Evolutionary conservation across 2,888 invertebrate species (phyloP).

Genomic region (Andricus curvator): DNA sequence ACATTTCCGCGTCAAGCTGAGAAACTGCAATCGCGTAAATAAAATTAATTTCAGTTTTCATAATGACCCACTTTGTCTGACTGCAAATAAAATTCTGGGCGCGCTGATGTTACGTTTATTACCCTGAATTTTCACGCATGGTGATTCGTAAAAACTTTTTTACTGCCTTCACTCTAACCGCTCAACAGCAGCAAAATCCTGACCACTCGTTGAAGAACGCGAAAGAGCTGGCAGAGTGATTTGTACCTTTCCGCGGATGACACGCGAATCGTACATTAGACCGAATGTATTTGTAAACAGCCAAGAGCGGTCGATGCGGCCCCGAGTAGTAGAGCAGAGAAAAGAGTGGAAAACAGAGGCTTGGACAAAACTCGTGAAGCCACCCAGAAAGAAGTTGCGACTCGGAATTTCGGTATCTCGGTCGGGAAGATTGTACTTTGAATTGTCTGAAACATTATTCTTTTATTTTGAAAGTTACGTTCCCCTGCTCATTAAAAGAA

Average conservation of each 20-base stretch:
- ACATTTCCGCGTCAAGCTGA: not conserved
- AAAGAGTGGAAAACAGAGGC: constrained; percentile 17
- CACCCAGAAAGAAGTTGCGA: not conserved
- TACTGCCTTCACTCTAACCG: not conserved
- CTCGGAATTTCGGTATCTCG: not conserved
- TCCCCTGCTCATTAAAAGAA: not conserved
- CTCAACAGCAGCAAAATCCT: constrained; percentile 4
- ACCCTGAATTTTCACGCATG: constrained; percentile 22
- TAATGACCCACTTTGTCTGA: constrained; percentile 22
- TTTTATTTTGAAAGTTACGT: not conserved
- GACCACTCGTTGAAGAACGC: constrained; percentile 35
- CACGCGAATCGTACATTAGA: constrained; percentile 72
- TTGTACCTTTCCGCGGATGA: constrained; percentile 62
- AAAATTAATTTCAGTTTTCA: constrained; percentile 30
- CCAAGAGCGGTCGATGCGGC: constrained; percentile 34
- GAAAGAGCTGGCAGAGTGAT: constrained; percentile 59
- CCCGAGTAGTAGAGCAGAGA: not conserved
- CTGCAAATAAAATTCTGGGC: constrained; percentile 13
- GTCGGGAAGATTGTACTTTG: not conserved
- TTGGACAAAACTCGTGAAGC: not conserved
- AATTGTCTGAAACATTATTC: not conserved
- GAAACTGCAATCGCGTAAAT: not conserved
- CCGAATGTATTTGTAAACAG: constrained; percentile 66
- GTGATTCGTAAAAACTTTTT: constrained; percentile 9
- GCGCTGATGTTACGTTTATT: constrained; percentile 17